Evolutionary conservation across 2,113 vertebrate species (phyloP).

Genomic region (Odocoileus virginianus): DNA sequence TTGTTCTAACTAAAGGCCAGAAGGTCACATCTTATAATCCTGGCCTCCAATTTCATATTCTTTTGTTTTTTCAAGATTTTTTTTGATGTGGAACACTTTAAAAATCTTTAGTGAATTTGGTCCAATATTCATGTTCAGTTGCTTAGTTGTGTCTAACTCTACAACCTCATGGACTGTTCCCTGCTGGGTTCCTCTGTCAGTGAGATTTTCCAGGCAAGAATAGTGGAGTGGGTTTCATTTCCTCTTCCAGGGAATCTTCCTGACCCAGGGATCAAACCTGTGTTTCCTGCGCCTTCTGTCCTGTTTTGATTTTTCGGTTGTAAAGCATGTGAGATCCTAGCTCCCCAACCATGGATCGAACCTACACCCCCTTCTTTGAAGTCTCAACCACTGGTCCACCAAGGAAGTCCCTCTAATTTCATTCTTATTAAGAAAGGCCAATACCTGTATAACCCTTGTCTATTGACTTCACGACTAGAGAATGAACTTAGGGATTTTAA

Average conservation of each 20-base stretch:
- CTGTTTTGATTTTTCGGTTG: not conserved
- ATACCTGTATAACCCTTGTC: not conserved
- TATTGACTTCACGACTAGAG: not conserved
- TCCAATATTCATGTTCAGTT: not conserved
- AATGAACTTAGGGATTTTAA: not conserved
- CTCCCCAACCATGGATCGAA: not conserved
- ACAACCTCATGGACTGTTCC: not conserved
- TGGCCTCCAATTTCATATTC: not conserved
- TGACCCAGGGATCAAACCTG: not conserved
- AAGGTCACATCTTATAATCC: not conserved
- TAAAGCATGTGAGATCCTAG: rapidly evolving
- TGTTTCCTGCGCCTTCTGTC: not conserved
- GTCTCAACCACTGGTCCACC: not conserved
- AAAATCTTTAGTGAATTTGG: not conserved
- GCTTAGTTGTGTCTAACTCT: not conserved
- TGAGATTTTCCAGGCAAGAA: not conserved
- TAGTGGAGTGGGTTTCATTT: not conserved
- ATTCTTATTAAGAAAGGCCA: not conserved
- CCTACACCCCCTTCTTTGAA: not conserved
- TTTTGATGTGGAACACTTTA: not conserved
- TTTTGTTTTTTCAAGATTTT: not conserved
- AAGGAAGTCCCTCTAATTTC: not conserved
- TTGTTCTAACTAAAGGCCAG: not conserved
- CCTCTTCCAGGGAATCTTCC: not conserved
- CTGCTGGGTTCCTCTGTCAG: not conserved